Evolutionary conservation across 2,888 invertebrate genomes (phyloP).

Genomic region (Perizoma affinitatum): DNA sequence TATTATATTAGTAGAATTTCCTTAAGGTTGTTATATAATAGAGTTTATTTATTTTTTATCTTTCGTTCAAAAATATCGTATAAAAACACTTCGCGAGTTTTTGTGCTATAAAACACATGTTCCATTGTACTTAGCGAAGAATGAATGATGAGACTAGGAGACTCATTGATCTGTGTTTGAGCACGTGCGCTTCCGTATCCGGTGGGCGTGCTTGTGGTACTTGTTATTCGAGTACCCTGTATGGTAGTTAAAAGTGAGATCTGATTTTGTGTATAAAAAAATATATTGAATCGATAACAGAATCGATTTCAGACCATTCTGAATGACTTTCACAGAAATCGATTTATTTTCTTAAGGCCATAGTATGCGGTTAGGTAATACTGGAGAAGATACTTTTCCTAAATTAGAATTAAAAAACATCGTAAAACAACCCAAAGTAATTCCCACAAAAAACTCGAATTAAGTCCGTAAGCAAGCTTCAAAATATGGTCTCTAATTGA

Average conservation of each 20-base stretch:
- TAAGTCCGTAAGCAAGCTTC: no score
- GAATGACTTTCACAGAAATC: neutral
- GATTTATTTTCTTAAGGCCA: no score
- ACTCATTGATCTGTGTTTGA: constrained; percentile 32
- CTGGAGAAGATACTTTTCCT: no score
- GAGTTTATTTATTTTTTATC: no score
- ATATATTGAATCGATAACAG: neutral
- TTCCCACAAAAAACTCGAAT: no score
- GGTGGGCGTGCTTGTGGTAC: constrained; percentile 40
- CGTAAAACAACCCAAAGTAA: no score
- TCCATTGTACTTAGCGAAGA: constrained; percentile 15
- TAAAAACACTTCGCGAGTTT: constrained; percentile 5
- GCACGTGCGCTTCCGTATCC: constrained; percentile 51
- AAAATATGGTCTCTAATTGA: no score
- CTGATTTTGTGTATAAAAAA: constrained; percentile 2
- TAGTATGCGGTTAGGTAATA: no score
- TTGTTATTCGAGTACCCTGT: constrained; percentile 24
- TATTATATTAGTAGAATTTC: no score
- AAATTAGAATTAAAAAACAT: no score
- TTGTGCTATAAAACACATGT: constrained; percentile 24
- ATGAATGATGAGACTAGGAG: constrained; percentile 35
- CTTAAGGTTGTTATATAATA: no score
- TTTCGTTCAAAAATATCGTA: no score
- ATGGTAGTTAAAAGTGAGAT: constrained; percentile 18
- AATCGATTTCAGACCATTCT: neutral